Evolutionary conservation across 2,113 vertebrate species (phyloP), one percentile per base, ranked within the genome.

Genomic region (Petrocephalus microphthalmus): DNA sequence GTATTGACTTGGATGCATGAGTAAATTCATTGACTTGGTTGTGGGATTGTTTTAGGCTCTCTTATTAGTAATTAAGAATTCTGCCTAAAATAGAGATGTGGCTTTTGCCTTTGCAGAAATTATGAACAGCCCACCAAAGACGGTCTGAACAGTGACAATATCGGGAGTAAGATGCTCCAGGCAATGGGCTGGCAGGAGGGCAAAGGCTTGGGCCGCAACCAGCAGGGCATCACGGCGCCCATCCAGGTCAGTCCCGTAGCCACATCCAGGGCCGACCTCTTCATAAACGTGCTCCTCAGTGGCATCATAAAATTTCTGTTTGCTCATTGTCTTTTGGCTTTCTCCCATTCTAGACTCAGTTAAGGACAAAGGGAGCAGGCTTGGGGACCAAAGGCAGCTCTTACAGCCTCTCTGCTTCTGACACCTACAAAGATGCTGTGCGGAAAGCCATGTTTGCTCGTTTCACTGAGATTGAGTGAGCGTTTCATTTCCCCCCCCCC

Each of bases 171-270:
- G 93, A 99, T 99, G 98, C 96, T 99, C 60, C 98, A 99, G 92
- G 98, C 98, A 67, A 99, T 99, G 98, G 98, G 98, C 83, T 99
- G 98, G 98, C 96, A 97, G 91, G 98, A 99, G 95, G 98, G 98
- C 10, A 98, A 97, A 0, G 98, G 98, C 45, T 95, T 99, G 33
- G 98, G 98, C 25, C 95, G 98, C 64, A 99, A 99, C 91, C 98
- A 98, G 88, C 98, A 99, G 92, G 98, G 98, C 90, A 99, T 99
- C 92, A 99, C 98, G 0, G 94, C 98, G 56, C 98, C 98, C 57
- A 99, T 99, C 84, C 97, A 99, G 97, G 98, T 99, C 91, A 94
- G 95, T 19, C 84, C 0, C 25, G 51, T 51, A 83, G 81, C 7
- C 10, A 37, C 22, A 42, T 52, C n/a, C 49, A 25, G 42, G 57